Conservation (phyloP, 1,140 invertebrate species). For the Hesperophylax magnus region DNA sequence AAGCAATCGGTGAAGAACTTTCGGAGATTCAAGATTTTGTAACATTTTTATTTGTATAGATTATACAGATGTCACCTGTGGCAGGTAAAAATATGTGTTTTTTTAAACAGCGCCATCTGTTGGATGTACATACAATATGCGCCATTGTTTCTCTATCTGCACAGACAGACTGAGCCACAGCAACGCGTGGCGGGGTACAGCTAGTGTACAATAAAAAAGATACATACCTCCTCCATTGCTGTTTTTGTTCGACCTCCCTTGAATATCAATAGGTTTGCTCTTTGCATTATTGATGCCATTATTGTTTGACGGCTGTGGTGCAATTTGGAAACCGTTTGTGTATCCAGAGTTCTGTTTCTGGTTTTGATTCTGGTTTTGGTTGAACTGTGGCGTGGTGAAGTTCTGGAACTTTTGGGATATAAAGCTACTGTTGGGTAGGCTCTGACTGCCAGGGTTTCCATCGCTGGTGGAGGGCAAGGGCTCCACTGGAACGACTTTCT, state of each 20-base stretch:
- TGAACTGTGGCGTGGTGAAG: conserved; percentile 39
- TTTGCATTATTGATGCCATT: conserved; percentile 19
- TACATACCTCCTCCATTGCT: conserved; percentile 30
- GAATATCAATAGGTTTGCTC: conserved; percentile 55
- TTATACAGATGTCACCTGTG: too few species aligned
- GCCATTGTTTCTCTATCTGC: too few species aligned
- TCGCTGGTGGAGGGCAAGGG: conserved; percentile 18
- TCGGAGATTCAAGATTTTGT: too few species aligned
- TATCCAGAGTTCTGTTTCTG: conserved; percentile 47
- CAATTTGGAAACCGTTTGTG: conserved; percentile 40
- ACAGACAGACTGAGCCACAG: too few species aligned
- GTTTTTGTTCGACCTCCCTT: conserved; percentile 47
- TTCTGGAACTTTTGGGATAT: conserved; percentile 45
- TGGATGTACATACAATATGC: too few species aligned
- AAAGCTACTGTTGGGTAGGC: conserved; percentile 37
- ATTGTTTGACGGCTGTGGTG: conserved; percentile 32
- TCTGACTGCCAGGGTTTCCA: conserved; percentile 40
- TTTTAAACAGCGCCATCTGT: too few species aligned
- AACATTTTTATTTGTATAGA: too few species aligned
- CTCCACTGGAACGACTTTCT: conserved; percentile 46
- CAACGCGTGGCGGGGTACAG: too few species aligned
- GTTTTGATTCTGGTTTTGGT: conserved; percentile 42
- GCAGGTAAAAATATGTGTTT: too few species aligned
- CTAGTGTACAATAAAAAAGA: too few species aligned
- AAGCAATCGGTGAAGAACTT: too few species aligned